Evolutionary conservation across 2,888 invertebrate genomes (phyloP).

Genomic region (Scaptomyza caliginosa): DNA sequence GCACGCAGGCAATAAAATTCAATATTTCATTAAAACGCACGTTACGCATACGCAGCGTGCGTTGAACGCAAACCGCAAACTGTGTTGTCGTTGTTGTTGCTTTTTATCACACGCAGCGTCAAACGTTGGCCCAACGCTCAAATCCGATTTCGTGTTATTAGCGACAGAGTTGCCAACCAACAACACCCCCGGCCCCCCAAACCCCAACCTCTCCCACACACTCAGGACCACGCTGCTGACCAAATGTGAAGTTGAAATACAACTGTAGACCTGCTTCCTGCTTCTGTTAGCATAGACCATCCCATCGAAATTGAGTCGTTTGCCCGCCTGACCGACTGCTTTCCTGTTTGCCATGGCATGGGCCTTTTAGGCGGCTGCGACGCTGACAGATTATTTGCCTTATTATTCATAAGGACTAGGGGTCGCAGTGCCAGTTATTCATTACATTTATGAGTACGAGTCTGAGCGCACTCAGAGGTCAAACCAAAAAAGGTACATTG

Average conservation of each 20-base stretch:
- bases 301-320: slow-evolving; percentile 71
- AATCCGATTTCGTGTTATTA: slow-evolving; percentile 78
- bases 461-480: background rate
- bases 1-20: slow-evolving; percentile 83
- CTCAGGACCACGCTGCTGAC: slow-evolving; percentile 25
- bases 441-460: slow-evolving; percentile 28
- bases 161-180: slow-evolving; percentile 33
- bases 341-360: slow-evolving; percentile 23
- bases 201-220: slow-evolving; percentile 10
- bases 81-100: slow-evolving; percentile 42
- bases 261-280: slow-evolving; percentile 11
- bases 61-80: slow-evolving; percentile 46
- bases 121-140: slow-evolving; percentile 53
- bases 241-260: slow-evolving; percentile 18
- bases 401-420: slow-evolving; percentile 77
- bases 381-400: slow-evolving; percentile 80
- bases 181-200: no score
- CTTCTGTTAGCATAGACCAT: slow-evolving; percentile 20
- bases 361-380: slow-evolving; percentile 62
- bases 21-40: slow-evolving; percentile 82
- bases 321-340: slow-evolving; percentile 28
- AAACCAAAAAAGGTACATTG: slow-evolving; percentile 23
- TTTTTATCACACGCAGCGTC: slow-evolving; percentile 76
- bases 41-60: slow-evolving; percentile 79
- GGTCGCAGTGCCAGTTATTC: slow-evolving; percentile 46